phyloP scores from a whole-genome alignment of 2,113 vertebrate genomes.

The Guaruba guarouba region DNA sequence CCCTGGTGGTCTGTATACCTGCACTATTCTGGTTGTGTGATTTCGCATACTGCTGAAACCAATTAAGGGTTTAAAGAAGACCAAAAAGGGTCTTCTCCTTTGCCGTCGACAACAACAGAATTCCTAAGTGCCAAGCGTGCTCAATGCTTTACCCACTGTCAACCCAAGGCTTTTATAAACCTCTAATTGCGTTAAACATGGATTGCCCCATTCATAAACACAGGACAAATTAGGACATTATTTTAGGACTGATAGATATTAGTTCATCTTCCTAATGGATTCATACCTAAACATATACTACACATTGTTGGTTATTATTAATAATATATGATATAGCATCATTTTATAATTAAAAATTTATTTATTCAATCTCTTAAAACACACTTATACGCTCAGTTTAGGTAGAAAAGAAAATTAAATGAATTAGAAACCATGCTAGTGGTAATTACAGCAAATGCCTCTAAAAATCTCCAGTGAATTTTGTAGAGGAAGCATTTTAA shows the following conservation, averaged over 20 bases:
- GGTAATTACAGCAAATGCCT: slow-evolving; percentile 76
- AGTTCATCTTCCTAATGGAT: slow-evolving; percentile 72
- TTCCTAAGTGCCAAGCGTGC: slow-evolving; percentile 33
- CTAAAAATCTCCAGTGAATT: slow-evolving; percentile 74
- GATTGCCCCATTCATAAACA: slow-evolving; percentile 61
- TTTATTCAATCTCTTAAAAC: slow-evolving; percentile 76
- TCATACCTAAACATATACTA: slow-evolving; percentile 74
- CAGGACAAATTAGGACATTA: slow-evolving; percentile 58
- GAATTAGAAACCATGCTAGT: slow-evolving; percentile 73
- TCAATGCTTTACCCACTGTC: background rate
- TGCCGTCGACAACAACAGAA: slow-evolving; percentile 20
- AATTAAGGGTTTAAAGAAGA: slow-evolving; percentile 8
- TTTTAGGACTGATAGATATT: slow-evolving; percentile 61
- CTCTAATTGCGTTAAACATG: slow-evolving; percentile 3
- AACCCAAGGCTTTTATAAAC: slow-evolving; percentile 40
- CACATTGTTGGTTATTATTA: slow-evolving; percentile 78
- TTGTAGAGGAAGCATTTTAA: slow-evolving; percentile 65
- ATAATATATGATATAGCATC: slow-evolving; percentile 75
- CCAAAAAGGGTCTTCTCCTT: slow-evolving; percentile 8
- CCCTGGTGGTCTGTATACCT: slow-evolving; percentile 8
- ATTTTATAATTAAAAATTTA: slow-evolving; percentile 83
- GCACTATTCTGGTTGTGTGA: slow-evolving; percentile 10
- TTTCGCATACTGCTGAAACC: slow-evolving; percentile 43
- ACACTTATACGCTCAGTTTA: slow-evolving; percentile 72
- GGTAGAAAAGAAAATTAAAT: slow-evolving; percentile 75